Percentiles rank a stretch among this genome's conserved stretches.
Conservation (phyloP, 2,888 invertebrate genomes). For the Platycheirus albimanus region DNA sequence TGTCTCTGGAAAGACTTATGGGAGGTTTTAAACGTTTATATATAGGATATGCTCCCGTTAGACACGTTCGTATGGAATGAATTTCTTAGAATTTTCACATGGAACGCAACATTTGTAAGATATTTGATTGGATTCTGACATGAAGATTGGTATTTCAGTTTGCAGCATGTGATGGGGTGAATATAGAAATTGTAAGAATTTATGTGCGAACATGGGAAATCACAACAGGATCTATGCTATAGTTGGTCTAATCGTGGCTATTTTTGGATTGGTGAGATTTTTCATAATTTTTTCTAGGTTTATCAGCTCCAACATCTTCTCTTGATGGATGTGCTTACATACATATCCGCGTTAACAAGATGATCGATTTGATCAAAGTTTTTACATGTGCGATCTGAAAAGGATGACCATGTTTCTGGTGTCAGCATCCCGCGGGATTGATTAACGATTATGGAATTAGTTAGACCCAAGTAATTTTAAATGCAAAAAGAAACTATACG, state of each 20-base stretch:
- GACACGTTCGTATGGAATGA: not conserved
- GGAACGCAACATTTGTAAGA: not conserved
- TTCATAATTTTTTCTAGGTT: too few relatives aligned
- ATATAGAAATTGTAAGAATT: not conserved
- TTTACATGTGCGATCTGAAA: not conserved
- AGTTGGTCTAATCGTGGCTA: too few relatives aligned
- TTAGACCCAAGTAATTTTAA: too few relatives aligned
- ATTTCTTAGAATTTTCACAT: conserved; percentile 19
- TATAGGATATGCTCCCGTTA: not conserved
- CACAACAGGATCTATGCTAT: not conserved
- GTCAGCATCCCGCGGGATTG: too few relatives aligned
- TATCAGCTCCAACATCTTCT: too few relatives aligned
- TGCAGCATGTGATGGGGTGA: not conserved
- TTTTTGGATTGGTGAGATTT: too few relatives aligned
- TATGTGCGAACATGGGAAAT: not conserved
- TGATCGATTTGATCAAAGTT: too few relatives aligned
- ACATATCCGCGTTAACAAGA: too few relatives aligned
- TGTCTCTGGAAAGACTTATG: not conserved
- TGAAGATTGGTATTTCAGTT: conserved; percentile 18
- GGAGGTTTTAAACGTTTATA: not conserved
- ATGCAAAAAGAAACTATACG: too few relatives aligned
- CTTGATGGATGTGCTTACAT: too few relatives aligned
- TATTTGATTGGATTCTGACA: conserved; percentile 20
- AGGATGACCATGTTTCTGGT: conserved; percentile 13
- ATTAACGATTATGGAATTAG: too few relatives aligned